Base-by-base conservation (phyloP, 2,113 vertebrate species). In the Osmerus eperlanus region DNA sequence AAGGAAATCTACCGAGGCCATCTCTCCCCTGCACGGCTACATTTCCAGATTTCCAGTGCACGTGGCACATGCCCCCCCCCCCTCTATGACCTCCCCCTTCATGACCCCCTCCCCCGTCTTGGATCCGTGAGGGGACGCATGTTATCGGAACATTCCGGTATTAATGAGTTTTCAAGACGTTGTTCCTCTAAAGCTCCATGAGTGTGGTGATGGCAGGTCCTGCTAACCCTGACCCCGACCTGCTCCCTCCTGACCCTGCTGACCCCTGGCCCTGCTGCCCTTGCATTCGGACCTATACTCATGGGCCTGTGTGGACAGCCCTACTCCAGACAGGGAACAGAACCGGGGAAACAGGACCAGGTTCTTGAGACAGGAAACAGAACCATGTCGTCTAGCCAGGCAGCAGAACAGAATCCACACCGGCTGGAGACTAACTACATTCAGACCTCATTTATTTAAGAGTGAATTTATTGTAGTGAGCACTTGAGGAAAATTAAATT, bases 121-220 rank as follows among this genome's bases (percentile, higher is more conserved):
- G 36, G 36, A 41, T 79, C 51, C 63, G 75, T 78, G 80, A 84
- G 64, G 51, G 69, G 32, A 67, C 72, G 54, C 29, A 65, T 72
- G 56, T 74, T 71, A 72, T 80, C 56, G 65, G 65, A 82, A 78
- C 71, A 69, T 60, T 80, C 64, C 64, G 52, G 47, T 78, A 76
- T 79, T 78, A 68, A 76, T 75, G 73, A 47, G 73, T 84, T 75
- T 73, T 59, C 70, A 73, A 71, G 21, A 61, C 16, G 14, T 41
- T 11, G 19, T 53, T 68, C 51, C 58, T 67, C 29, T 32, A 32
- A 32, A 5, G 29, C 29, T 32, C 29, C 47, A 19, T 32, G 52
- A 65, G n/a, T 58, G 3, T 15, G 54, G n/a, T n/a, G 54, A 16
- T 18, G 54, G 54, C 14, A n/a, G 15, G 54, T 3, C 54, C 15